These are phyloP conservation scores for Tinamus guttatus DNA, from an alignment of 2,113 vertebrate genomes.

Conservation along the genomic window DNA sequence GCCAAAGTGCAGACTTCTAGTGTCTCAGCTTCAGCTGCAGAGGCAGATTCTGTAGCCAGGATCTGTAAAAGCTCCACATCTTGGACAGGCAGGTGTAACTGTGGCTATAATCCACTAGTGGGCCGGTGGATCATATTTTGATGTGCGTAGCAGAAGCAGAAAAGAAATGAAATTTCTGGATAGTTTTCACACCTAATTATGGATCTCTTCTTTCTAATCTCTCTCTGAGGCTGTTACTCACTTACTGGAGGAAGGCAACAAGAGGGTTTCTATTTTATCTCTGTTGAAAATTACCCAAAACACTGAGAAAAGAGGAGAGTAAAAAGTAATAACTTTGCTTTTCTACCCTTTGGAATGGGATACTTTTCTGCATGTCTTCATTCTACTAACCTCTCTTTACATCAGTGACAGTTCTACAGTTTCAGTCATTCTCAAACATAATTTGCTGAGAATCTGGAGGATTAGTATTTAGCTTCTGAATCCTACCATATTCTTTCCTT, in stretches of 20 bases:
- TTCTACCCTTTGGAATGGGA: background rate
- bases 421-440: background rate
- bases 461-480: background rate
- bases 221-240: background rate
- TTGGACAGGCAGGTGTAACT: background rate
- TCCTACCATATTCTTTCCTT: background rate
- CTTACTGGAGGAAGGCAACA: background rate
- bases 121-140: background rate
- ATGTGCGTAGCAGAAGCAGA: background rate
- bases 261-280: background rate
- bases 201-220: background rate
- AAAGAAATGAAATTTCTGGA: background rate
- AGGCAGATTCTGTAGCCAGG: background rate
- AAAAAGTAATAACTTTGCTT: background rate
- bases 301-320: background rate
- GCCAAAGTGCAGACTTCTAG: background rate
- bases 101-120: background rate
- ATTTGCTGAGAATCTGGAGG: background rate
- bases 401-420: background rate
- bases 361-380: background rate
- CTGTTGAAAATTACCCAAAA: background rate
- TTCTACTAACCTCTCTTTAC: background rate
- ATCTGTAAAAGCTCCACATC: background rate
- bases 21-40: background rate
- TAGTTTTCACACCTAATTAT: background rate